phyloP scores from a whole-genome alignment of 2,113 vertebrate genomes.

The Aspidoscelis tigris region DNA sequence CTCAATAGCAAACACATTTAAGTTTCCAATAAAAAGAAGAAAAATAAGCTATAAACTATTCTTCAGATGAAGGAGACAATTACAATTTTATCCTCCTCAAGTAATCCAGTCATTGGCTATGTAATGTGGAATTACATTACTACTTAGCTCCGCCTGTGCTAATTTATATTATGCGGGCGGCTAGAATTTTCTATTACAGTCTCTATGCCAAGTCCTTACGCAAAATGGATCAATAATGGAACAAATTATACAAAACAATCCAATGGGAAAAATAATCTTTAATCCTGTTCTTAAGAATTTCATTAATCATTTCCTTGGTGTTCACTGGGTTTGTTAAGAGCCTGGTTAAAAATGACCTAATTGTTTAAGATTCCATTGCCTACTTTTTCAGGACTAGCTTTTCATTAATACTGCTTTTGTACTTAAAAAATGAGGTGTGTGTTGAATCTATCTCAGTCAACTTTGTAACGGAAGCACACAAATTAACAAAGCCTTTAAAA shows the following conservation, averaged over 20 bases:
- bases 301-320: conserved; percentile 49
- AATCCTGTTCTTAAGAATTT: conserved; percentile 14
- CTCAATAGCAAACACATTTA: conserved; percentile 13
- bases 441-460: conserved; percentile 48
- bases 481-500: conserved; percentile 23
- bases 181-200: conserved; percentile 7
- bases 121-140: not conserved
- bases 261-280: conserved; percentile 10
- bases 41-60: not conserved
- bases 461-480: not conserved
- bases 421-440: conserved; percentile 40
- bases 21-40: not conserved
- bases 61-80: no score
- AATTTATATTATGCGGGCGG: not conserved
- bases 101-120: not conserved
- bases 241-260: conserved; percentile 16
- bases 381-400: conserved; percentile 35
- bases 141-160: conserved; percentile 28
- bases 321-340: conserved; percentile 28
- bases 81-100: conserved; percentile 2
- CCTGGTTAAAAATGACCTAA: not conserved
- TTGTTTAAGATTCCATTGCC: not conserved
- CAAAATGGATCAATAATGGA: conserved; percentile 29
- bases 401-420: conserved; percentile 6
- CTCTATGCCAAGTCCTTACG: not conserved